Base-by-base conservation (phyloP, 2,888 invertebrate genomes). In the Agrilus cyanescens region DNA sequence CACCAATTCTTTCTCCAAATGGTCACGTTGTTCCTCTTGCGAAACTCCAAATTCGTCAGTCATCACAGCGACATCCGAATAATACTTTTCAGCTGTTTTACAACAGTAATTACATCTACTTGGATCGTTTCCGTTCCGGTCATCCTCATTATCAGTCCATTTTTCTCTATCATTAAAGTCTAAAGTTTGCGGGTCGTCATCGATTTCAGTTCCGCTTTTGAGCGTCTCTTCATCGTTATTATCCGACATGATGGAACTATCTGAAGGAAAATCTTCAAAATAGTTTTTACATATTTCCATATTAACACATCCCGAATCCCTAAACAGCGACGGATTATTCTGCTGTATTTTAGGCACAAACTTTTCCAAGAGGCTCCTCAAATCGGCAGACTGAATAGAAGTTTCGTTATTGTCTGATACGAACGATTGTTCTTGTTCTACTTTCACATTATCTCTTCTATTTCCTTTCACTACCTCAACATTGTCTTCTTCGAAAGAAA, bases 1-100 rank as follows among this genome's bases (percentile, higher is more conserved):
- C 61, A 77, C 75, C 46, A 80, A 56, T 55, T 71, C 70, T 34
- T 65, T 25, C 5, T 44, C 46, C n/a, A 54, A 46, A 16, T 54
- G 42, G 42, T 57, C 52, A 42, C 41, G 44, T 38, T 13, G 1
- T 36, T 49, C 47, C 10, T 25, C 10, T 10, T 25, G 20, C 6
- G 20, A 4, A 20, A 10, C 10, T 25, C 2, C 10, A 4, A 8
- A 25, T 10, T 25, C 25, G 2, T 25, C 25, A 10, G 25, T 25
- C 25, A 25, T 25, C 10, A 25, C 8, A 10, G 25, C 25, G 10
- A 25, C 25, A 25, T 25, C 18, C 18, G 7, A 32, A 8, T 12
- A 30, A 10, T 40, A 40, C 33, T 40, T 25, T 6, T 45, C 40
- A 33, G 40, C 47, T 39, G 41, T 43, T 29, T 36, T 36, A 14